Evolutionary conservation across 2,888 invertebrate species (phyloP).

Genomic region (Byasa hedistus): DNA sequence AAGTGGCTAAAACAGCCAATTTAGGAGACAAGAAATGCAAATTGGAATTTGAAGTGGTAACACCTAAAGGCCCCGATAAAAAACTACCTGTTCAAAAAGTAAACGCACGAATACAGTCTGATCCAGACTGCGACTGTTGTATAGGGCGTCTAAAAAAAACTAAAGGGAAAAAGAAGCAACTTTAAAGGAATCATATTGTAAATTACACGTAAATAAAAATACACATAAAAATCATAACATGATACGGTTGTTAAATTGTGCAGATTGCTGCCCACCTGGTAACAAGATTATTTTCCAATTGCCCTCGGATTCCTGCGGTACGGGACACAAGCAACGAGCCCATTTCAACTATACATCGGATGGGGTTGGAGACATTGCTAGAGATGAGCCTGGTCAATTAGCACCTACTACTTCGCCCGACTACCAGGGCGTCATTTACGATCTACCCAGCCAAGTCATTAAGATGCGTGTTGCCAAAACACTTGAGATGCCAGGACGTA

Average conservation of each 20-base stretch:
- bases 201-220: background rate
- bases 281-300: constrained; percentile 74
- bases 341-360: constrained; percentile 68
- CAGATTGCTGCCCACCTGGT: constrained; percentile 76
- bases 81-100: constrained; percentile 70
- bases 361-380: constrained; percentile 63
- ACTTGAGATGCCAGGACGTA: constrained; percentile 65
- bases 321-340: constrained; percentile 65
- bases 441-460: constrained; percentile 64
- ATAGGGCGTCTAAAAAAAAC: constrained; percentile 46
- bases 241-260: constrained; percentile 47
- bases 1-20: constrained; percentile 84
- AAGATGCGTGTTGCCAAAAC: constrained; percentile 64
- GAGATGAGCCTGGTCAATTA: constrained; percentile 66
- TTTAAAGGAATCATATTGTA: background rate
- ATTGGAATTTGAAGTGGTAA: constrained; percentile 82
- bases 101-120: constrained; percentile 58
- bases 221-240: constrained; percentile 7
- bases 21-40: constrained; percentile 82
- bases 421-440: constrained; percentile 64
- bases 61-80: constrained; percentile 82
- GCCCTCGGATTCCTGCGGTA: constrained; percentile 63
- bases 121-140: constrained; percentile 63
- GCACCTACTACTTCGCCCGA: constrained; percentile 49
- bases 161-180: constrained; percentile 44